phyloP scores from a whole-genome alignment of 2,888 invertebrate species.

The Corythucha ciliata region DNA sequence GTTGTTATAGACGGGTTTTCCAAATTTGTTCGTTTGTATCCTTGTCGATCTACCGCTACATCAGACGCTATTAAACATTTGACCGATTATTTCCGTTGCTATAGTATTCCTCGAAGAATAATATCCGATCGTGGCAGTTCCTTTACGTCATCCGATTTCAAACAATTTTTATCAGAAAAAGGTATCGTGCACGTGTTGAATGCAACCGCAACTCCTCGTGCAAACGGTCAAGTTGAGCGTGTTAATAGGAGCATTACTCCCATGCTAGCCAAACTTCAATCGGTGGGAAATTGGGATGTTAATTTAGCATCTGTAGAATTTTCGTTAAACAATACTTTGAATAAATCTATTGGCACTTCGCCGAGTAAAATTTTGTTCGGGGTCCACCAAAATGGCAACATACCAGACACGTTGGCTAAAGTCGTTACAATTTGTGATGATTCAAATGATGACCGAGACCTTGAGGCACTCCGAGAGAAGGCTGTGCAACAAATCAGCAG shows the following conservation, averaged over 20 bases:
- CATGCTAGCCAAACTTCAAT: not conserved
- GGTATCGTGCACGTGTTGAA: conserved; percentile 36
- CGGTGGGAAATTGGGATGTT: conserved; percentile 37
- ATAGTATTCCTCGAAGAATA: conserved; percentile 37
- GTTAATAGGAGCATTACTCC: conserved; percentile 32
- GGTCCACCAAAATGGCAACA: conserved; percentile 22
- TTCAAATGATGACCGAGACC: not conserved
- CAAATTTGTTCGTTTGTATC: conserved; percentile 35
- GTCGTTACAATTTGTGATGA: not conserved
- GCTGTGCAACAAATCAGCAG: not conserved
- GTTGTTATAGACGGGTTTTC: conserved; percentile 36
- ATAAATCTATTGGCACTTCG: conserved; percentile 33
- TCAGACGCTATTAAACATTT: conserved; percentile 35
- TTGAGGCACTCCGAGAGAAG: not conserved
- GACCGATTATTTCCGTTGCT: conserved; percentile 35
- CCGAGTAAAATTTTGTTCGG: conserved; percentile 35
- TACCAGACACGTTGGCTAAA: not conserved
- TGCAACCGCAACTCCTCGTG: conserved; percentile 38
- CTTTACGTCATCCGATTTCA: conserved; percentile 40
- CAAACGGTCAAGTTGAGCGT: conserved; percentile 40
- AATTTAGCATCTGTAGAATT: conserved; percentile 38
- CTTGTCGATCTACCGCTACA: conserved; percentile 35
- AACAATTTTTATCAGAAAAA: conserved; percentile 37
- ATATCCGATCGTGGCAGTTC: conserved; percentile 40
- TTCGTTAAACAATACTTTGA: conserved; percentile 36